Evolutionary conservation across 1,140 invertebrate genomes (phyloP), one percentile per base, ranked within the genome.

Genomic region (Probaryconus sp.): DNA sequence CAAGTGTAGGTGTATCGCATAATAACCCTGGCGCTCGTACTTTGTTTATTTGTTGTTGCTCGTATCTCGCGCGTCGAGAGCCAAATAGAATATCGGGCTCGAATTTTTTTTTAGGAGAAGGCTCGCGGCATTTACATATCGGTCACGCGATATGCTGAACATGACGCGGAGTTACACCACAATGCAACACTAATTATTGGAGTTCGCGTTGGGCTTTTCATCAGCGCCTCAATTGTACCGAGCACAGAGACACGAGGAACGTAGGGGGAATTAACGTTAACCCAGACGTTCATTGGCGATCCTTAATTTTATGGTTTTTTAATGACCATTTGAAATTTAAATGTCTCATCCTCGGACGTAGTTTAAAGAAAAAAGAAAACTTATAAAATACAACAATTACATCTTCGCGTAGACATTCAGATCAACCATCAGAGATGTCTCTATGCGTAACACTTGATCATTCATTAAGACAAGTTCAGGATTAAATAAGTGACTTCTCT

Each of bases 1-100:
- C 60, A 72, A 72, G 69, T 72, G 60, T 72, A 72, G 60, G 35
- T 72, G 60, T 60, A 72, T 53, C 60, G 60, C 26, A 60, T 65
- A 64, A 72, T 72, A 72, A 72, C 53, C 58, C 53, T 37, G 45
- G 60, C 60, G 65, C 65, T 72, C 53, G 58, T 65, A 60, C 51
- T 50, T 65, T 60, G 53, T 72, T 72, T 72, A n/a, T n/a, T n/a
- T n/a, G n/a, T n/a, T n/a, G n/a, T n/a, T n/a, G n/a, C n/a, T 72
- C 63, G 53, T 45, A 50, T 43, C 35, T 9, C 37, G 33, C 24
- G 13, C 63, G 43, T 58, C 35, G n/a, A n/a, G n/a, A n/a, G 31
- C 53, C 37, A 64, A 64, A 72, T 58, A 58, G 58, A 72, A 72
- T 64, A 60, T 58, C 68, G 58, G 28, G 48, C 30, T 16, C 7